Evolutionary conservation across 2,113 vertebrate genomes (phyloP).

Genomic region (Pygoscelis adeliae): DNA sequence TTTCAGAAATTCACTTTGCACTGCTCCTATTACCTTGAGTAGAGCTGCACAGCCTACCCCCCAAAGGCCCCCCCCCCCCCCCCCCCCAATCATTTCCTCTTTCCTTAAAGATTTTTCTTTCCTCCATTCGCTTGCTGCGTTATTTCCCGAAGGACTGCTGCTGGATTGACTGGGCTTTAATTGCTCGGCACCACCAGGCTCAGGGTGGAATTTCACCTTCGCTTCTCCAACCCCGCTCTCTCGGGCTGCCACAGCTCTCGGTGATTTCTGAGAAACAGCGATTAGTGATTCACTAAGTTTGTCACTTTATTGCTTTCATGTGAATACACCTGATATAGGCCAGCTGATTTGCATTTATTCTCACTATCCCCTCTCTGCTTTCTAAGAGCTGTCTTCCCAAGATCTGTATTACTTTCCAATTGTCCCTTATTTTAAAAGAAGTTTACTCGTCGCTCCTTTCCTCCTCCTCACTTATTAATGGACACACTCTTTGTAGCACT

Average conservation of each 20-base stretch:
- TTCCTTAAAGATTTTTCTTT: conserved; percentile 36
- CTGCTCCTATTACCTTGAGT: not conserved
- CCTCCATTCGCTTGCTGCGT: not conserved
- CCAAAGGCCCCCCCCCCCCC: not conserved
- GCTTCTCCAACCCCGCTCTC: not conserved
- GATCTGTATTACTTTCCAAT: not conserved
- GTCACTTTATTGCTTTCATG: not conserved
- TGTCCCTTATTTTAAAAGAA: not conserved
- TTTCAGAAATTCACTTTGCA: conserved; percentile 10
- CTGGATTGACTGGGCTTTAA: conserved; percentile 62
- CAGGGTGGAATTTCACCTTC: conserved; percentile 32
- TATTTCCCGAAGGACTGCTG: conserved; percentile 52
- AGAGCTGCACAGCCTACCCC: not conserved
- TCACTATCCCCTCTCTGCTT: not conserved
- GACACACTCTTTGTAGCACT: fast-evolving
- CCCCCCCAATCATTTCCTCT: conserved; percentile 27
- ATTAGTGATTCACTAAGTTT: not conserved
- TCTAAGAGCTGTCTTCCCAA: not conserved
- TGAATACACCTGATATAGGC: not conserved
- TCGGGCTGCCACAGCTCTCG: not conserved
- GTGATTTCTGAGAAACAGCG: not conserved
- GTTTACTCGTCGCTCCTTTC: not conserved
- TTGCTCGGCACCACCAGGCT: conserved; percentile 18
- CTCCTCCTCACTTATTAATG: not conserved
- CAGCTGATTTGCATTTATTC: not conserved